phyloP scores from a whole-genome alignment of 2,113 vertebrate genomes.

The Synodontis membranacea region DNA sequence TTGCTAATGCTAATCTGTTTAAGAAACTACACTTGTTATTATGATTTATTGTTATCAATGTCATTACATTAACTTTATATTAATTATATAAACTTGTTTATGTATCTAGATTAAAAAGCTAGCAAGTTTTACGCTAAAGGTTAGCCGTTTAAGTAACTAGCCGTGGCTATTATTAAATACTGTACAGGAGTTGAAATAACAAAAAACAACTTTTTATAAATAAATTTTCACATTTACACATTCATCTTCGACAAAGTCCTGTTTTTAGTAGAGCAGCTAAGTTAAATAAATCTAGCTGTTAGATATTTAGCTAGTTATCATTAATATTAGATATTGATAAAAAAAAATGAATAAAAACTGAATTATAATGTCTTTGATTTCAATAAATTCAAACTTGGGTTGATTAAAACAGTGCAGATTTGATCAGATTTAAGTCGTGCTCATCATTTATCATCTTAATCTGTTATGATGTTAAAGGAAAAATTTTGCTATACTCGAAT shows the following conservation, averaged over 20 bases:
- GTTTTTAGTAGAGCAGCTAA: background rate
- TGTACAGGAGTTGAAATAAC: background rate
- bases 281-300: background rate
- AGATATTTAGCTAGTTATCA: background rate
- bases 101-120: no score
- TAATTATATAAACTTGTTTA: no score
- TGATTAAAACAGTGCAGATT: background rate
- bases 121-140: background rate
- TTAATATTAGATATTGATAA: background rate
- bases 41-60: no score
- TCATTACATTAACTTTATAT: no score
- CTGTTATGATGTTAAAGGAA: background rate
- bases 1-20: no score
- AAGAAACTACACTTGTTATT: no score
- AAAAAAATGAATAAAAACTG: background rate
- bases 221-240: background rate
- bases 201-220: no score
- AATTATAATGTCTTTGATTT: no score
- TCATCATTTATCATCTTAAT: background rate
- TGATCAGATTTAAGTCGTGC: no score
- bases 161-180: background rate
- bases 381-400: background rate
- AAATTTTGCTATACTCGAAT: background rate
- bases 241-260: background rate
- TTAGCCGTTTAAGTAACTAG: background rate